These are phyloP conservation scores for Napeogenes sylphis DNA, from an alignment of 2,888 invertebrate genomes.

Conservation along the genomic window DNA sequence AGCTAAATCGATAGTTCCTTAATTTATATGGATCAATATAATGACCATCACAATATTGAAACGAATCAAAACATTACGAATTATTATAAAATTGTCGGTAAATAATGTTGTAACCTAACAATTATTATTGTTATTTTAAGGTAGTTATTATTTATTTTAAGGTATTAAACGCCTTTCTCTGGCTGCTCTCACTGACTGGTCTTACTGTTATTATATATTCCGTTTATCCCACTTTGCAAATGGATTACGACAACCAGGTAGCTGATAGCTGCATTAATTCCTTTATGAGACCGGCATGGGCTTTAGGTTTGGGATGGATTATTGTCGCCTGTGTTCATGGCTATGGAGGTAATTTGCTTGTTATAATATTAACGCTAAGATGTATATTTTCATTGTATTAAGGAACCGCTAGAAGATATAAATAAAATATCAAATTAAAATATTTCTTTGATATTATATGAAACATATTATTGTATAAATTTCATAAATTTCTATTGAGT, in stretches of 20 bases:
- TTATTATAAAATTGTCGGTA: too few species aligned
- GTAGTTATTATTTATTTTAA: not conserved
- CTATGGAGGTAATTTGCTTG: constrained; percentile 52
- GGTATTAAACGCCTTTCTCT: not conserved
- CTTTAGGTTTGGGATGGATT: constrained; percentile 49
- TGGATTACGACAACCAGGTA: constrained; percentile 30
- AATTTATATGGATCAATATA: too few species aligned
- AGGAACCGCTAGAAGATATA: too few species aligned
- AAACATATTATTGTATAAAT: too few species aligned
- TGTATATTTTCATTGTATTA: not conserved
- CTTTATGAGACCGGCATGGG: constrained; percentile 51
- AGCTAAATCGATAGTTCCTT: too few species aligned
- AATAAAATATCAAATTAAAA: too few species aligned
- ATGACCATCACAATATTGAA: too few species aligned
- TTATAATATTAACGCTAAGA: not conserved
- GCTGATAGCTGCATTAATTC: constrained; percentile 38
- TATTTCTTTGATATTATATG: too few species aligned
- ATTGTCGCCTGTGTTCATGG: constrained; percentile 55
- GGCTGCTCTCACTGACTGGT: not conserved
- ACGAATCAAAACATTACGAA: too few species aligned
- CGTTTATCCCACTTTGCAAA: constrained; percentile 13
- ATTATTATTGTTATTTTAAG: too few species aligned
- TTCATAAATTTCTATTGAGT: too few species aligned
- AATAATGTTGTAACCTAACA: too few species aligned
- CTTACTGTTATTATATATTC: constrained; percentile 2